A percentile compares a stretch with the other conserved stretches of the same genome.
These are phyloP conservation scores for Lamellibrachia columna DNA, from an alignment of 2,888 invertebrate species.

Conservation along the genomic window DNA sequence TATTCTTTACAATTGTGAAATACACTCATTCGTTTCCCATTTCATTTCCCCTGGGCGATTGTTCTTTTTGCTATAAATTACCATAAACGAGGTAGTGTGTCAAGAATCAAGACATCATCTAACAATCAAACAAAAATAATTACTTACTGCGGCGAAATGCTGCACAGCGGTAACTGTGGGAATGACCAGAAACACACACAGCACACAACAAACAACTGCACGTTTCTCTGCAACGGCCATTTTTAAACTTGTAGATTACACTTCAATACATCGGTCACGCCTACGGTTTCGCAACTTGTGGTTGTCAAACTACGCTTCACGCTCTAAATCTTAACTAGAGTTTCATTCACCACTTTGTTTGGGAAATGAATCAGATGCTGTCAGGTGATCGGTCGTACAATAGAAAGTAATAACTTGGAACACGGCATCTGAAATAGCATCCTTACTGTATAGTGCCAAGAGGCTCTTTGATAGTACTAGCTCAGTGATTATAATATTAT, in stretches of 20 bases:
- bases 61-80: too few relatives aligned
- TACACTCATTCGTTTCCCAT: too few relatives aligned
- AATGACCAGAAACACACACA: neutral
- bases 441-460: neutral
- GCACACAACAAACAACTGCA: neutral
- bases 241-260: neutral
- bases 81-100: too few relatives aligned
- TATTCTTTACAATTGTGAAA: too few relatives aligned
- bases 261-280: neutral
- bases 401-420: neutral
- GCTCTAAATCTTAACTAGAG: neutral
- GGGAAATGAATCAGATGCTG: neutral
- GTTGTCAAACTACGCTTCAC: neutral
- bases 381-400: slow-evolving; percentile 14
- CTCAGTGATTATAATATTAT: too few relatives aligned
- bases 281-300: neutral
- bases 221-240: neutral
- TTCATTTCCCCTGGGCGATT: too few relatives aligned
- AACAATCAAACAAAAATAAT: too few relatives aligned
- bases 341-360: neutral
- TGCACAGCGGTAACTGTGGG: neutral
- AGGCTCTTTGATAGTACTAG: too few relatives aligned
- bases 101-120: too few relatives aligned
- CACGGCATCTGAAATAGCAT: slow-evolving; percentile 3
- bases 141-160: neutral